Conservation (phyloP, 2,888 invertebrate species). For the Ethmia dodecea region DNA sequence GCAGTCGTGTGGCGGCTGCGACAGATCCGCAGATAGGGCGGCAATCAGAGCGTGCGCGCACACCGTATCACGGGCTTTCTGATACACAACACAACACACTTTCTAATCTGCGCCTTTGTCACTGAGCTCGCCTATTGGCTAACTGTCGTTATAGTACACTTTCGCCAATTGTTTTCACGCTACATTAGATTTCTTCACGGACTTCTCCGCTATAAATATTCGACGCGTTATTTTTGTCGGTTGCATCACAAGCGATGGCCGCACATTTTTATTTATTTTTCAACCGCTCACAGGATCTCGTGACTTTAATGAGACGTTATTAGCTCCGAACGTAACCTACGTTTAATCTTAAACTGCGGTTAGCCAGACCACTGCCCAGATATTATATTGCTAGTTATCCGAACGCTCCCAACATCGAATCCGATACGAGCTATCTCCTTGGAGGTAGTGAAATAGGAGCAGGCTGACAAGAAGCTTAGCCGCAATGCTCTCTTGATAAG, state of each 20-base stretch:
- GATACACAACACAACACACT: constrained; percentile 71
- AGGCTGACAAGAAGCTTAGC: constrained; percentile 56
- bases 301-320: constrained; percentile 4
- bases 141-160: constrained; percentile 63
- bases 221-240: constrained; percentile 37
- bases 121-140: constrained; percentile 65
- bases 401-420: constrained; percentile 45
- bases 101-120: constrained; percentile 76
- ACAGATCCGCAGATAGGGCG: constrained; percentile 72
- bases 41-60: constrained; percentile 71
- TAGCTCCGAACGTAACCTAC: constrained; percentile 14
- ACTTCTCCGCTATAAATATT: constrained; percentile 47
- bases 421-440: constrained; percentile 47
- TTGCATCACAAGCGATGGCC: constrained; percentile 42
- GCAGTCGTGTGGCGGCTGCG: constrained; percentile 36
- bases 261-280: constrained; percentile 12
- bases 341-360: constrained; percentile 53
- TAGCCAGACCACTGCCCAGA: constrained; percentile 41
- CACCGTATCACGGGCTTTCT: constrained; percentile 63
- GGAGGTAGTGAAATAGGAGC: constrained; percentile 58
- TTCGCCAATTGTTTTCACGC: constrained; percentile 77
- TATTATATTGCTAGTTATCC: constrained; percentile 52
- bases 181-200: constrained; percentile 62
- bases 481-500: constrained; percentile 60
- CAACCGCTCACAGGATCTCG: constrained; percentile 1